Percentiles rank a stretch among this genome's conserved stretches.
These are phyloP conservation scores for Epizoanthus scotinus DNA, from an alignment of 92 coral and sea anemone species.

Conservation along the genomic window DNA sequence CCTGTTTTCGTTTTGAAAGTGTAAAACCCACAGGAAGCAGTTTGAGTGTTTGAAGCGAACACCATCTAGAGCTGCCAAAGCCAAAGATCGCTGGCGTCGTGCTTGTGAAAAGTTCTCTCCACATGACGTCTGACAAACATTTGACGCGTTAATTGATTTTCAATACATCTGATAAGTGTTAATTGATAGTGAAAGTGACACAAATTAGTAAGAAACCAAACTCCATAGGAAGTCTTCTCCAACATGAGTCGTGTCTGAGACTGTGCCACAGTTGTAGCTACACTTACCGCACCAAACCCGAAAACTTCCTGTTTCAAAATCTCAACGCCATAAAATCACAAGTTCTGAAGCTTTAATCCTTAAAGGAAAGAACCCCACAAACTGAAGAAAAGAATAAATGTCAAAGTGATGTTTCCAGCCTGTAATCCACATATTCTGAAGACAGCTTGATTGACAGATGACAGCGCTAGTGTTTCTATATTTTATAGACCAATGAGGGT, in stretches of 20 bases:
- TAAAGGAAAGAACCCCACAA: not conserved
- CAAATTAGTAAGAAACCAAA: conserved; percentile 43
- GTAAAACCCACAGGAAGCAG: conserved; percentile 20
- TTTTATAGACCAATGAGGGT: conserved; percentile 63
- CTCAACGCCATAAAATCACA: not conserved
- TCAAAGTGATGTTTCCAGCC: not conserved
- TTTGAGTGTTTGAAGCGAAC: conserved; percentile 18
- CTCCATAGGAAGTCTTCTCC: conserved; percentile 25
- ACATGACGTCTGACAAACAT: conserved; percentile 50
- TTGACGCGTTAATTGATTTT: conserved; percentile 71
- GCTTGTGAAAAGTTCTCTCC: conserved; percentile 44
- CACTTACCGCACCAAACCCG: not conserved
- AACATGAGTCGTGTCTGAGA: not conserved
- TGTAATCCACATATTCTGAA: conserved; percentile 51
- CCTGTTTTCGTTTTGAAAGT: conserved; percentile 4
- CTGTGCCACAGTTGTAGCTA: not conserved
- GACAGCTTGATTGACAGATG: conserved; percentile 62
- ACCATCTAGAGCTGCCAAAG: conserved; percentile 45
- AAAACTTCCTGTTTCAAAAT: not conserved
- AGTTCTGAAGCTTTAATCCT: not conserved
- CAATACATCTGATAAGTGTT: conserved; percentile 65
- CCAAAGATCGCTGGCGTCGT: conserved; percentile 67
- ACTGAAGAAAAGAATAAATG: not conserved
- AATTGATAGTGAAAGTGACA: conserved; percentile 73
- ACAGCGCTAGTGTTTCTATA: conserved; percentile 50